A percentile compares a stretch with the other conserved stretches of the same genome.
phyloP scores from a whole-genome alignment of 2,797 vertebrate species.

The Trachops cirrhosus region DNA sequence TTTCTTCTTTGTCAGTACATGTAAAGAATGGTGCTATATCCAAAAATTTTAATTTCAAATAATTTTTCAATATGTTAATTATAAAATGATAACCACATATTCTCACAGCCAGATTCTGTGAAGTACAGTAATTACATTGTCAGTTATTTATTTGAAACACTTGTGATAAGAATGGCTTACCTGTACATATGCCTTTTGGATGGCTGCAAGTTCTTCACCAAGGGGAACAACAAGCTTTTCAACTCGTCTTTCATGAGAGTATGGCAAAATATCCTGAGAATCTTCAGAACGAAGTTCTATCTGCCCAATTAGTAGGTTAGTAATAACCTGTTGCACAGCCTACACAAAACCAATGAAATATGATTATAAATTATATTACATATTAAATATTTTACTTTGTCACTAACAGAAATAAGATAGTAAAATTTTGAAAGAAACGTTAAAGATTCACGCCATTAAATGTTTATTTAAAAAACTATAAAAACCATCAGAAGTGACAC shows the following conservation, averaged over 20 bases:
- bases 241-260: conserved; percentile 90
- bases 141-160: neutral
- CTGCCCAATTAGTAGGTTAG: conserved; percentile 94
- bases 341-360: conserved; percentile 69
- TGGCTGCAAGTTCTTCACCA: conserved; percentile 85
- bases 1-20: neutral
- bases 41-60: conserved; percentile 19
- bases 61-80: neutral
- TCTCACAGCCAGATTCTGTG: neutral
- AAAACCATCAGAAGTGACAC: neutral
- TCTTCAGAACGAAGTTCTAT: conserved; percentile 96
- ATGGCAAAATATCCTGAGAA: conserved; percentile 92
- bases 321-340: conserved; percentile 96
- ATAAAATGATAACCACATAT: neutral
- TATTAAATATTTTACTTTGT: neutral
- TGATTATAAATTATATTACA: neutral
- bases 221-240: conserved; percentile 94
- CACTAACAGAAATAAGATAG: conserved; percentile 25
- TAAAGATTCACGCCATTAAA: conserved; percentile 2
- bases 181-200: conserved; percentile 90
- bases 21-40: neutral
- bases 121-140: conserved; percentile 29
- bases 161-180: conserved; percentile 80
- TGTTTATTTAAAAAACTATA: neutral
- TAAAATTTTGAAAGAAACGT: conserved; percentile 17